Evolutionary conservation across 2,797 vertebrate genomes (phyloP).

Genomic region (Mormyrus proboscirostris): DNA sequence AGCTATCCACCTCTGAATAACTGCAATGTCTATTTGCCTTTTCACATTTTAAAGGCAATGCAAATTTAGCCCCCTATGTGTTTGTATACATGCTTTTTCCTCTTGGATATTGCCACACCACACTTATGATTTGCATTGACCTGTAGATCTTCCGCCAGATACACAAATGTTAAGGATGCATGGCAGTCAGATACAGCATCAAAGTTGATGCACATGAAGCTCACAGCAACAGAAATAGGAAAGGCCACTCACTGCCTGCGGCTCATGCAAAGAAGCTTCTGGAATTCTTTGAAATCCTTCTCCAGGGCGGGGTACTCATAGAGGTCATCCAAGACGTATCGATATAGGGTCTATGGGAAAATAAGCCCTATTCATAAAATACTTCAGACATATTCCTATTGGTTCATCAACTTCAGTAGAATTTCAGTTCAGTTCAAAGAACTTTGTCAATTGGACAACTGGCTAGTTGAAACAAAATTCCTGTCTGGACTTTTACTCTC

Average conservation of each 20-base stretch:
- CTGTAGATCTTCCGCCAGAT: background rate
- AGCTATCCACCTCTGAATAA: background rate
- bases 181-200: background rate
- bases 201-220: background rate
- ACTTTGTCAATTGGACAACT: background rate
- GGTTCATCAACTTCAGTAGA: background rate
- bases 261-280: constrained; percentile 83
- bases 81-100: background rate
- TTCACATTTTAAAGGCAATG: background rate
- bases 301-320: constrained; percentile 87
- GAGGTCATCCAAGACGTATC: constrained; percentile 83
- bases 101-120: background rate
- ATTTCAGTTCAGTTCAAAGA: background rate
- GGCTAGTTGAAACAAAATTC: background rate
- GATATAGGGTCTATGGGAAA: constrained; percentile 76
- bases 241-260: constrained; percentile 79
- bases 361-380: constrained; percentile 32
- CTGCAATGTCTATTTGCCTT: background rate
- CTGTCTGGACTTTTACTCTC: background rate
- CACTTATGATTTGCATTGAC: background rate
- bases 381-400: background rate
- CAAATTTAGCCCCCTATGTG: background rate
- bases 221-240: background rate
- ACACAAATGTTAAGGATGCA: background rate
- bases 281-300: constrained; percentile 82